Base-by-base conservation (phyloP, 2,113 vertebrate genomes). In the Artemisiospiza belli region DNA sequence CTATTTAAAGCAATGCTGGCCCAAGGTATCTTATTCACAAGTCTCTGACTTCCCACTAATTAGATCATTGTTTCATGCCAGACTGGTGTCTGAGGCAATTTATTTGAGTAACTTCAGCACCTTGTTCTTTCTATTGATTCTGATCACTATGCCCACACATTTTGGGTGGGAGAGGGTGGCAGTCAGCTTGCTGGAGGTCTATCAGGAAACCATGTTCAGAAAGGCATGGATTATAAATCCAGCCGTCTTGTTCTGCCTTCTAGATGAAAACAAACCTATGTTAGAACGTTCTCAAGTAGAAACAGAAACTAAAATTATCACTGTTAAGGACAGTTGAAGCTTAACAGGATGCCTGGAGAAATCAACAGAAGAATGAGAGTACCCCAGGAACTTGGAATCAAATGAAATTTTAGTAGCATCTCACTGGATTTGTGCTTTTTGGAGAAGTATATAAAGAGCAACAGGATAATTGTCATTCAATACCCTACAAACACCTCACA, bases 81-180 rank as follows among this genome's bases (percentile, higher is more conserved):
- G 52, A 72, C 0, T 30, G 23, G 17, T 73, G 25, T 66, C 47
- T 37, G 44, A 85, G 64, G 10, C 13, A 92, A 79, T 35, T 30
- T 59, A 43, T 33, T 21, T 7, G 4, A 91, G 10, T 55, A 66
- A 73, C n/a, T 64, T 43, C 18, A 72, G 15, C n/a, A 68, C 10
- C 43, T 75, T 39, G 21, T 18, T 86, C 20, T 25, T 81, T 67
- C 59, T 69, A 10, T 20, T 74, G 41, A 55, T 62, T 69, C 51
- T 74, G 23, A 81, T 11, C 35, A 37, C 13, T 1, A 3, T 51
- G 59, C 15, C 37, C 46, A 49, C 1, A 0, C 0, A 0, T 37
- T 69, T 69, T 62, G 41, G n/a, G 9, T 21, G 75, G 19, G 41
- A 37, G 13, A 43, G 5, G 7, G 25, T 35, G 51, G 47, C 44